Evolutionary conservation across 2,113 vertebrate species (phyloP), one percentile per base, ranked within the genome.

Genomic region (Alectura lathami): DNA sequence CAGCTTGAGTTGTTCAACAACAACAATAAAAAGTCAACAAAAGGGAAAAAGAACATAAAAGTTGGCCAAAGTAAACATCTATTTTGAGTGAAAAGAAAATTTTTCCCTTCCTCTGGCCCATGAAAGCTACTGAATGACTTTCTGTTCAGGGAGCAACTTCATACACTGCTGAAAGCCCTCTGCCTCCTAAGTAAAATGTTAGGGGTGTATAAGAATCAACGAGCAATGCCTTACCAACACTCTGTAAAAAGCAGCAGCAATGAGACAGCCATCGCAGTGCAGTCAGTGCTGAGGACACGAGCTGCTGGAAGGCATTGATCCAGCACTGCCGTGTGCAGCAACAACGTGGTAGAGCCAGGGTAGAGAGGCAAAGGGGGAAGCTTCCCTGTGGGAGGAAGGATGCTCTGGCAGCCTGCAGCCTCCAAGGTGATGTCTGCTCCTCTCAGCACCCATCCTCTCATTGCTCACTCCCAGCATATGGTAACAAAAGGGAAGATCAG

Each of bases 301-400:
- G 32, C 2, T 57, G 5, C 2, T 27, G 36, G 80, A 73, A 27
- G 40, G 8, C 27, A 48, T 26, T n/a, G 29, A 57, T 36, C 36
- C 45, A 79, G 59, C 40, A 59, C 21, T 36, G 40, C n/a, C 42
- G 7, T 5, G 45, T 34, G 29, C 62, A 76, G 27, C 30, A 27
- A 20, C 1, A 3, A 22, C 43, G 32, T 17, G 38, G 26, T 69
- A 32, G 21, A 21, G 34, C 13, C n/a, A 12, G 1, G 4, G 68
- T 43, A 68, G 23, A 64, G 27, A 83, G 15, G 29, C 2, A 6
- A 34, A 72, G 15, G 13, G n/a, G 16, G 36, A 66, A 34, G 38
- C 13, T 80, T 79, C 51, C n/a, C 2, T 0, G 1, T 0, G 1
- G 64, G 13, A 36, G 73, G 13, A 36, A 82, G 64, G 74, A 59